These are phyloP conservation scores for Agelastica alni DNA, from an alignment of 2,888 invertebrate species.

Conservation along the genomic window DNA sequence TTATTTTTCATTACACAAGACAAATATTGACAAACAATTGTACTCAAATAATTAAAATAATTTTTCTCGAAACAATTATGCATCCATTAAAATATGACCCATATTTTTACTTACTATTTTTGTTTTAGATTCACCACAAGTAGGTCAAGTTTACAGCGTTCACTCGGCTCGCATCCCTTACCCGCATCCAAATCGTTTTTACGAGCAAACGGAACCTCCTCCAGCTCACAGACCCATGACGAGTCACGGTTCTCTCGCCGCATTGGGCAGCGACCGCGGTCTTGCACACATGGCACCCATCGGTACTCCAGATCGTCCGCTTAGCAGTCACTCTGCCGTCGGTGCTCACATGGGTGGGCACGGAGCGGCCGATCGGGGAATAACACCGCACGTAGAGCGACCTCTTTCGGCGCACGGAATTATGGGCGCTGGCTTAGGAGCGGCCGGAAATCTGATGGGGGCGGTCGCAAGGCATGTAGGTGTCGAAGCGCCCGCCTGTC, in stretches of 20 bases:
- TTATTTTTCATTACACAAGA: too few species aligned
- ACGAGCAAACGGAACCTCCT: conserved; percentile 66
- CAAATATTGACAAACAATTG: too few species aligned
- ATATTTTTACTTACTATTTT: too few species aligned
- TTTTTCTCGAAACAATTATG: too few species aligned
- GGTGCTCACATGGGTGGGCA: conserved; percentile 28
- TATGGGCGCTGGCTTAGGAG: conserved; percentile 54
- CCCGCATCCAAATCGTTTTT: conserved; percentile 58
- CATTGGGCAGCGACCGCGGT: conserved; percentile 52
- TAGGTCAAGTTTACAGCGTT: conserved; percentile 63
- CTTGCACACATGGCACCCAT: conserved; percentile 50
- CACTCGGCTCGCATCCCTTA: conserved; percentile 61
- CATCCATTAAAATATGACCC: too few species aligned
- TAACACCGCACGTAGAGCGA: conserved; percentile 49
- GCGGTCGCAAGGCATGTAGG: conserved; percentile 56
- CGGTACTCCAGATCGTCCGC: conserved; percentile 47
- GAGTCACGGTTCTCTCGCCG: conserved; percentile 55
- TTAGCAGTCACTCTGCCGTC: conserved; percentile 42
- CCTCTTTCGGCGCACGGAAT: conserved; percentile 50
- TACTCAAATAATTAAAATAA: too few species aligned
- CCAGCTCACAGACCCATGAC: conserved; percentile 61
- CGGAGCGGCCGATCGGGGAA: conserved; percentile 42
- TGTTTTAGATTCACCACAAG: conserved; percentile 67
- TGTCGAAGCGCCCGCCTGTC: conserved; percentile 60
- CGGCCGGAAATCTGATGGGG: conserved; percentile 55